Evolutionary conservation across 2,888 invertebrate genomes (phyloP).

Genomic region (Malthinus flaveolus): DNA sequence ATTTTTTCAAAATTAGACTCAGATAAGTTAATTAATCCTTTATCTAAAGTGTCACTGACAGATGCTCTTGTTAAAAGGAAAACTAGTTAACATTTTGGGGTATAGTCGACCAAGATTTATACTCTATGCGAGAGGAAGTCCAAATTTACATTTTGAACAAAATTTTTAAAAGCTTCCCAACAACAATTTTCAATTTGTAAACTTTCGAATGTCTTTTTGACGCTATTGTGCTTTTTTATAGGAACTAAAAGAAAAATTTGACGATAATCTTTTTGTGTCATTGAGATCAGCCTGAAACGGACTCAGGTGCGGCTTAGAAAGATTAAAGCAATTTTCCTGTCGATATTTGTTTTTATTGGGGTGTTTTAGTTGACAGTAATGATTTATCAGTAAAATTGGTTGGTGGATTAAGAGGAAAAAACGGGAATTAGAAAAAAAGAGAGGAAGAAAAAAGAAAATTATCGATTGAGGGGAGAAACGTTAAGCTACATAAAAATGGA

Average conservation of each 20-base stretch:
- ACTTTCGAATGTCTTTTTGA: too few species aligned
- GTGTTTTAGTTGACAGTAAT: conserved; percentile 38
- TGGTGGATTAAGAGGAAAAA: too few species aligned
- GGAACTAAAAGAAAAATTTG: conserved; percentile 4
- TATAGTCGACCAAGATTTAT: conserved; percentile 18
- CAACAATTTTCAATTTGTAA: too few species aligned
- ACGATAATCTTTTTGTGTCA: conserved; percentile 25
- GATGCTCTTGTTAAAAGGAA: conserved; percentile 33
- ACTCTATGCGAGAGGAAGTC: conserved; percentile 19
- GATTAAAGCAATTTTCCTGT: conserved; percentile 44
- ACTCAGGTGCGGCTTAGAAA: conserved; percentile 44
- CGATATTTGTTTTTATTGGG: conserved; percentile 45
- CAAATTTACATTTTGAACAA: conserved; percentile 17
- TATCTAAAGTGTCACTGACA: conserved; percentile 41
- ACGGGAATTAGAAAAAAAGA: too few species aligned
- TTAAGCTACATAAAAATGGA: too few species aligned
- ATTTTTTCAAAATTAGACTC: too few species aligned
- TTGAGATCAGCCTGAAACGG: conserved; percentile 25
- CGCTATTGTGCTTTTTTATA: conserved; percentile 2
- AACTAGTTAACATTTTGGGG: conserved; percentile 27
- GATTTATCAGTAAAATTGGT: conserved; percentile 30
- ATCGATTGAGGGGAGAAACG: too few species aligned
- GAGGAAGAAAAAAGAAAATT: too few species aligned
- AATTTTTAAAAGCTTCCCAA: too few species aligned
- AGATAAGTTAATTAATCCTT: conserved; percentile 41